Evolutionary conservation across 2,888 invertebrate genomes (phyloP).

Genomic region (Abscondita cerata): DNA sequence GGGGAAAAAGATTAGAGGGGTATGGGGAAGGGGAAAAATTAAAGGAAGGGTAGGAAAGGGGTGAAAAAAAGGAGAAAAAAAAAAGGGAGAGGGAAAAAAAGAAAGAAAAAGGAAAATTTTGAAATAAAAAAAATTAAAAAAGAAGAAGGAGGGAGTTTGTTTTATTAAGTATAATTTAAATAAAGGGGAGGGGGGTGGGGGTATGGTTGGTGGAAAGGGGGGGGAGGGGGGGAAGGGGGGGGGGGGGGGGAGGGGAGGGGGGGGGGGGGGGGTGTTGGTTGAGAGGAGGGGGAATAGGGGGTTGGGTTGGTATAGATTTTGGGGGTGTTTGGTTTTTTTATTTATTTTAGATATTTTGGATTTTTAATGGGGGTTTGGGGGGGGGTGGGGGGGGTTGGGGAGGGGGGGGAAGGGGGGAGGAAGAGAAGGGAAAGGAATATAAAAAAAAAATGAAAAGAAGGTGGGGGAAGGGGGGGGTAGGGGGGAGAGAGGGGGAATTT

Average conservation of each 20-base stretch:
- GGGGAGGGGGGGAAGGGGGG: neutral
- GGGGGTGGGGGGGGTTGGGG: too few relatives aligned
- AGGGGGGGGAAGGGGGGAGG: too few relatives aligned
- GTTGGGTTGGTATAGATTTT: too few relatives aligned
- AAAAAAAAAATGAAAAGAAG: too few relatives aligned
- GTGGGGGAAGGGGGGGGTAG: too few relatives aligned
- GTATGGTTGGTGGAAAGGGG: neutral
- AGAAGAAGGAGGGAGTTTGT: neutral
- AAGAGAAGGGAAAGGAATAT: too few relatives aligned
- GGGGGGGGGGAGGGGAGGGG: neutral
- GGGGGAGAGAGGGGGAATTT: too few relatives aligned
- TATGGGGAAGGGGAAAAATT: neutral
- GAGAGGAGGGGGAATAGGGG: too few relatives aligned
- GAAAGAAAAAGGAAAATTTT: neutral
- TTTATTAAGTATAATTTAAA: neutral
- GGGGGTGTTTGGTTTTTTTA: too few relatives aligned
- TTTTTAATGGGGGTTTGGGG: too few relatives aligned
- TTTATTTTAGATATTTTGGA: too few relatives aligned
- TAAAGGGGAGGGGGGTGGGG: neutral
- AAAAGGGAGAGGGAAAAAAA: neutral
- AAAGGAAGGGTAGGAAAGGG: neutral
- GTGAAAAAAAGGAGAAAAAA: neutral
- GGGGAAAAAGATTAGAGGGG: neutral
- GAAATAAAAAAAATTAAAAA: neutral
- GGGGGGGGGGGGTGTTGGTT: too few relatives aligned